Evolutionary conservation across 2,888 invertebrate species (phyloP), one percentile per base, ranked within the genome.

Genomic region (Odontothrips loti): DNA sequence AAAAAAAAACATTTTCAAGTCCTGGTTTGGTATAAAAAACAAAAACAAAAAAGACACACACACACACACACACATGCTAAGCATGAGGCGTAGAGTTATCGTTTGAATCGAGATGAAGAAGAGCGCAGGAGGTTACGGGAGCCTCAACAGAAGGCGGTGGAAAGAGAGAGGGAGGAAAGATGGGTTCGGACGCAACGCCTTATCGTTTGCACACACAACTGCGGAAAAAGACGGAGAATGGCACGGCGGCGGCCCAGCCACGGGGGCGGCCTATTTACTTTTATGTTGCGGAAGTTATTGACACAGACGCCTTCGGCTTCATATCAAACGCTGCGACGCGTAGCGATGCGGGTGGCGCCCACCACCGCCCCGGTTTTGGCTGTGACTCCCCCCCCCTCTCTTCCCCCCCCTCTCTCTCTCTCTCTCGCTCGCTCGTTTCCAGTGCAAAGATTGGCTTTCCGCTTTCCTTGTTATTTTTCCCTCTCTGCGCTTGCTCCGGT

Each of bases 281-380:
- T 75, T 75, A 75, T 75, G 68, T 75, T 75, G 23, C 68, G 68
- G 68, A 75, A 75, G 68, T 75, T 75, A 75, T 75, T 75, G 68
- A 75, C 68, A 75, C 23, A 75, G 68, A 75, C 68, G 27, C 68
- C 68, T n/a, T 75, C 27, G 68, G n/a, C n/a, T 23, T 68, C 68
- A 68, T 75, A 75, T 27, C 68, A 75, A 75, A 23, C 68, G 23
- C 12, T 11, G 68, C 68, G 27, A 27, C 27, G 68, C 68, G 23
- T 27, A 11, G 12, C 23, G 34, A 6, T 43, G 34, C 34, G 34
- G 34, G 34, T 43, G 34, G 34, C 34, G 34, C 11, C 2, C 51
- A 51, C 15, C 17, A 17, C 51, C 15, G 34, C 34, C 3, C 34
- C 3, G 34, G 34, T 43, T 43, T 43, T 43, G 34, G 34, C 34